These are phyloP conservation scores for Druon quercuslanigerum DNA, from an alignment of 1,140 invertebrate species.

Conservation along the genomic window DNA sequence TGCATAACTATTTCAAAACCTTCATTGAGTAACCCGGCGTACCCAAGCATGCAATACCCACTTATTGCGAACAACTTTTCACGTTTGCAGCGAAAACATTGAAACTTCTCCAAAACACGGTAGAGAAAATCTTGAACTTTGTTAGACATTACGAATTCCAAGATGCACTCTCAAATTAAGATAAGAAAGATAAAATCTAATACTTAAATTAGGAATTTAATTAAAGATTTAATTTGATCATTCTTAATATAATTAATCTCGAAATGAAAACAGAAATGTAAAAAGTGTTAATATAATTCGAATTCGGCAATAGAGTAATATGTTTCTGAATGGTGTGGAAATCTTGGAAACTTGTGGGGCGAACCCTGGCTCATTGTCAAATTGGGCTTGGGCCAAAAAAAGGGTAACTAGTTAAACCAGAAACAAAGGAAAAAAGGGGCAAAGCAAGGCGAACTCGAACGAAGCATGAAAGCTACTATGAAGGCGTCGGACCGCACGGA, in stretches of 20 bases:
- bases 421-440: slow-evolving; percentile 4
- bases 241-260: not conserved
- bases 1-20: too few relatives aligned
- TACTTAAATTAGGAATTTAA: too few relatives aligned
- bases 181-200: too few relatives aligned
- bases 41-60: too few relatives aligned
- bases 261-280: not conserved
- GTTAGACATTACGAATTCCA: too few relatives aligned
- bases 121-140: too few relatives aligned
- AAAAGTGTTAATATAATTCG: not conserved
- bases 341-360: not conserved
- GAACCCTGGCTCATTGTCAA: not conserved
- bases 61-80: too few relatives aligned
- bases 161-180: too few relatives aligned
- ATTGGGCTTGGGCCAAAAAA: slow-evolving; percentile 4
- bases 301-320: not conserved
- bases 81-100: too few relatives aligned
- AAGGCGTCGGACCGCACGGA: slow-evolving; percentile 69
- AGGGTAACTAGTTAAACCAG: slow-evolving; percentile 20
- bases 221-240: too few relatives aligned
- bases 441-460: slow-evolving; percentile 40
- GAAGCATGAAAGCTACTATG: slow-evolving; percentile 64
- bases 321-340: not conserved
- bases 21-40: too few relatives aligned
- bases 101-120: too few relatives aligned